Conservation (phyloP, 2,113 vertebrate genomes). For the Struthidea cinerea region DNA sequence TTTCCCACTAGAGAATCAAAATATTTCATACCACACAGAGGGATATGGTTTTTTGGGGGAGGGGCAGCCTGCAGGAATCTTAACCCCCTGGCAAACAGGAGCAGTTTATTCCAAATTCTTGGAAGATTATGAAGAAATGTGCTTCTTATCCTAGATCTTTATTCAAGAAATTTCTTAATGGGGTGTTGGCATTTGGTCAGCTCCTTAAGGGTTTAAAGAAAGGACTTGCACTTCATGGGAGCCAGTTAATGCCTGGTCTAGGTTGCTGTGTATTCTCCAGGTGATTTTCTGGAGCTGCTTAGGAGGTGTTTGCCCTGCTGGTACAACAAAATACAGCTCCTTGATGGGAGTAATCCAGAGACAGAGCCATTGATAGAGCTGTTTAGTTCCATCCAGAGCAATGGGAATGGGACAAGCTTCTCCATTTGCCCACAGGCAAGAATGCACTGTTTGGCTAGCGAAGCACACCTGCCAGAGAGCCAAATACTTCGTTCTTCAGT, state of each 20-base stretch:
- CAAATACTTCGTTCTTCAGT: not conserved
- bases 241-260: not conserved
- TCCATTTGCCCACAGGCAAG: not conserved
- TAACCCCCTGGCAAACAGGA: not conserved
- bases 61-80: not conserved
- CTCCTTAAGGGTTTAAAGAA: not conserved
- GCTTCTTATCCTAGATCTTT: not conserved
- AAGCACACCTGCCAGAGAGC: not conserved
- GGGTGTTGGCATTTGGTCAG: not conserved
- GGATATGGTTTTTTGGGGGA: rapidly evolving
- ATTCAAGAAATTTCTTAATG: not conserved
- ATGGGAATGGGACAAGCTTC: not conserved
- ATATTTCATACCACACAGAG: not conserved
- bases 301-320: not conserved
- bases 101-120: not conserved
- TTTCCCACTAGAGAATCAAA: not conserved
- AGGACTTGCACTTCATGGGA: not conserved
- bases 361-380: not conserved
- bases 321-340: not conserved
- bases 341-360: not conserved
- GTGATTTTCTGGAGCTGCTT: not conserved
- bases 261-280: not conserved
- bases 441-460: not conserved
- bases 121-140: not conserved
- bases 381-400: not conserved